Evolutionary conservation across 2,797 vertebrate genomes (phyloP).

Genomic region (Euphonia xanthogaster): DNA sequence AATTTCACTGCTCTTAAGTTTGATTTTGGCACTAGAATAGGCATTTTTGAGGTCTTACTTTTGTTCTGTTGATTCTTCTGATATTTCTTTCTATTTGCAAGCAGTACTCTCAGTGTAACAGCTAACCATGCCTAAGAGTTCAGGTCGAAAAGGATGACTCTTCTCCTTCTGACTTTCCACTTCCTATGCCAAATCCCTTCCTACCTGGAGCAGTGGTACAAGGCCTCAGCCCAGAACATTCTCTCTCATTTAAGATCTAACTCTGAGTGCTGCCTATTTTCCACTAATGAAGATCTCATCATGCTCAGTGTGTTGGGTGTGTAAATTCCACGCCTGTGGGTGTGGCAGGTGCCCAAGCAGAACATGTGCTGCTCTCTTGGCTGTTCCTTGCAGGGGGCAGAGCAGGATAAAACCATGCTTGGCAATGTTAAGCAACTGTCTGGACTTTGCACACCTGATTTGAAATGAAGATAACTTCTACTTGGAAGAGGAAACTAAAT

Average conservation of each 20-base stretch:
- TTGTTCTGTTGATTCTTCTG: not conserved
- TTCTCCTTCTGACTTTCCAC: not conserved
- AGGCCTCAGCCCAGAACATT: not conserved
- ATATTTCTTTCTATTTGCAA: not conserved
- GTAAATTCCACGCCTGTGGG: not conserved
- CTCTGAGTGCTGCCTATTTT: not conserved
- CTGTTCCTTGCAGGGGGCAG: fast-evolving
- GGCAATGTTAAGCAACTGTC: not conserved
- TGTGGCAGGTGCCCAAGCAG: not conserved
- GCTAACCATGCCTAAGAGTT: not conserved
- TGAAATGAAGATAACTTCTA: not conserved
- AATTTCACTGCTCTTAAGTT: slow-evolving; percentile 16
- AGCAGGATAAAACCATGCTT: not conserved
- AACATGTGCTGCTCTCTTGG: fast-evolving
- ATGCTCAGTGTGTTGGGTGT: not conserved
- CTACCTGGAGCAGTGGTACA: not conserved
- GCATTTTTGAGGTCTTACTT: not conserved
- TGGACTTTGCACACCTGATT: not conserved
- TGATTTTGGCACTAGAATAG: not conserved
- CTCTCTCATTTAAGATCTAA: not conserved
- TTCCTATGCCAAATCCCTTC: not conserved
- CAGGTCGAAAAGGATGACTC: not conserved
- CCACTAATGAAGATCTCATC: not conserved
- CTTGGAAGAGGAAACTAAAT: not conserved
- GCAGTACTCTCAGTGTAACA: not conserved